Percentiles rank a stretch among this genome's conserved stretches.
Evolutionary conservation across 2,888 invertebrate genomes (phyloP).

Genomic region (Dione vanillae): DNA sequence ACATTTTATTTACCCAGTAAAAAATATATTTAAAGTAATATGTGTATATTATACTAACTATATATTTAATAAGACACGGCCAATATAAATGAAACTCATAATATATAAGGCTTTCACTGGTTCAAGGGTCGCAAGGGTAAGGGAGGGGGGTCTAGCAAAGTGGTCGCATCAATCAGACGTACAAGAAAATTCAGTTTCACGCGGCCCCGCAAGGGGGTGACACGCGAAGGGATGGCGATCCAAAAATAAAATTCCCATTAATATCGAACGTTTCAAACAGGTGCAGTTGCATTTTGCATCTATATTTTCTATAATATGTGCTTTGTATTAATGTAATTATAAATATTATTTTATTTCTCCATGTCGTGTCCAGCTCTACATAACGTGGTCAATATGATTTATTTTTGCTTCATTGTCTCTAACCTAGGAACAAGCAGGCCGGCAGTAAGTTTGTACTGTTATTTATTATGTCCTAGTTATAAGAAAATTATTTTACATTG

Average conservation of each 20-base stretch:
- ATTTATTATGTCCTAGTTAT: slow-evolving; percentile 19
- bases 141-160: slow-evolving; percentile 35
- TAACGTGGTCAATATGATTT: slow-evolving; percentile 63
- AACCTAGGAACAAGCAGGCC: slow-evolving; percentile 55
- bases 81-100: slow-evolving; percentile 33
- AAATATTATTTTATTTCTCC: slow-evolving; percentile 49
- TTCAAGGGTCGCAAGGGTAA: slow-evolving; percentile 27
- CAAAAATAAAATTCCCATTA: slow-evolving; percentile 45
- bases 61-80: background rate
- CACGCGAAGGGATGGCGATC: slow-evolving; percentile 48
- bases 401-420: slow-evolving; percentile 60
- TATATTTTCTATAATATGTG: slow-evolving; percentile 31
- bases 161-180: slow-evolving; percentile 40
- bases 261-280: slow-evolving; percentile 46
- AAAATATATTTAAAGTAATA: too few species aligned
- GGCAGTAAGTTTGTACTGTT: slow-evolving; percentile 45
- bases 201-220: slow-evolving; percentile 52
- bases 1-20: too few species aligned
- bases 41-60: too few species aligned
- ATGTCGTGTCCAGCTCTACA: slow-evolving; percentile 59
- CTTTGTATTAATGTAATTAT: slow-evolving; percentile 40
- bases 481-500: slow-evolving; percentile 8
- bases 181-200: slow-evolving; percentile 54
- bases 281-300: slow-evolving; percentile 54
- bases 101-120: slow-evolving; percentile 35